Evolutionary conservation across 2,888 invertebrate genomes (phyloP).

Genomic region (Dromius quadrimaculatus): DNA sequence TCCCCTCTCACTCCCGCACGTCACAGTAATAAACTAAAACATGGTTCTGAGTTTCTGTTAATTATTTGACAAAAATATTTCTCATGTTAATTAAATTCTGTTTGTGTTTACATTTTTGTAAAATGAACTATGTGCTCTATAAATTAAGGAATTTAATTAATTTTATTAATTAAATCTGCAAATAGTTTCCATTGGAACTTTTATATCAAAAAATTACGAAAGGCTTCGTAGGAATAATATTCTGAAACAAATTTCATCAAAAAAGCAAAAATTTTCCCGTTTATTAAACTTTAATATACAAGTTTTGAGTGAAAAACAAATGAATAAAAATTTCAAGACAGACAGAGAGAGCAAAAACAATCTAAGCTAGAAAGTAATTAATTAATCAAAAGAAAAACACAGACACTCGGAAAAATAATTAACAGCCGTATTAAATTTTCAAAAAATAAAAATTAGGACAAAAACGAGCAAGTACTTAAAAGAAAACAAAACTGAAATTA

Average conservation of each 20-base stretch:
- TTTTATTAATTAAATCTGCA: slow-evolving; percentile 33
- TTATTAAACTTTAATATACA: slow-evolving; percentile 45
- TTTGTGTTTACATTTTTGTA: slow-evolving; percentile 38
- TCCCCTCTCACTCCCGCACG: too few species aligned
- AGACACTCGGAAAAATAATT: slow-evolving; percentile 46
- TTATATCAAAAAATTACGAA: slow-evolving; percentile 18
- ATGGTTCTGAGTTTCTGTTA: too few species aligned
- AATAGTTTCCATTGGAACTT: slow-evolving; percentile 49
- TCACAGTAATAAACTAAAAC: too few species aligned
- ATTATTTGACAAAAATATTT: slow-evolving; percentile 1
- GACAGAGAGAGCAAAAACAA: slow-evolving; percentile 14
- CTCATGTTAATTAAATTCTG: slow-evolving; percentile 41
- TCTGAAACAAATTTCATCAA: slow-evolving; percentile 22
- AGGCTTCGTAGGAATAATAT: slow-evolving; percentile 32
- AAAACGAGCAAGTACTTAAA: slow-evolving; percentile 46
- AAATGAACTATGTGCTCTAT: slow-evolving; percentile 40
- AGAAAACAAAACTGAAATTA: slow-evolving; percentile 51
- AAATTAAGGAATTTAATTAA: slow-evolving; percentile 50
- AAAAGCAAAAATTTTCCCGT: slow-evolving; percentile 33
- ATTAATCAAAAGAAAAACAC: slow-evolving; percentile 51
- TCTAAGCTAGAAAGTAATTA: slow-evolving; percentile 47
- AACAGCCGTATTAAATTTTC: slow-evolving; percentile 43
- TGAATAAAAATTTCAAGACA: slow-evolving; percentile 18
- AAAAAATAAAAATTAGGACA: slow-evolving; percentile 39
- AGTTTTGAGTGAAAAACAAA: slow-evolving; percentile 42